Conservation (phyloP, 2,888 invertebrate species). For the Lasioglossum vierecki region DNA sequence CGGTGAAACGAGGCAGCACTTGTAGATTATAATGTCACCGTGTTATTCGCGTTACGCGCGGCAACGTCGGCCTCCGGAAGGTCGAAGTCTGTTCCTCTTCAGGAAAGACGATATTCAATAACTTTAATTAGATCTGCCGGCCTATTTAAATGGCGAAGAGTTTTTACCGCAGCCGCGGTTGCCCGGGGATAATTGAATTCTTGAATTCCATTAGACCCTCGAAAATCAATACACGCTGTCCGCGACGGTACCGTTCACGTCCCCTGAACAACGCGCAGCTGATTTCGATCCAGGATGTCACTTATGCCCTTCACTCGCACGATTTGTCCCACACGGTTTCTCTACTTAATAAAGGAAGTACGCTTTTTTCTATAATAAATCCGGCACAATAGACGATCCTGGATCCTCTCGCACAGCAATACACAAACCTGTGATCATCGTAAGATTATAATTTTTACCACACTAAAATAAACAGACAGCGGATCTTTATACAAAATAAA, state of each 20-base stretch:
- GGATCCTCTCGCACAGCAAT: not conserved
- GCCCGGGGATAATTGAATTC: slow-evolving; percentile 36
- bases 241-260: not conserved
- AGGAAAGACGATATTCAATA: slow-evolving; percentile 20
- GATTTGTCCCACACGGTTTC: not conserved
- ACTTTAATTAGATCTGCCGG: slow-evolving; percentile 19
- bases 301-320: not conserved
- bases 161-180: slow-evolving; percentile 14
- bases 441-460: not conserved
- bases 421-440: not conserved
- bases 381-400: not conserved
- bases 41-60: not conserved
- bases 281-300: slow-evolving; percentile 11
- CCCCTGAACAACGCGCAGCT: not conserved
- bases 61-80: slow-evolving; percentile 12
- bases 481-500: too few species aligned
- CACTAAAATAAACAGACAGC: too few species aligned
- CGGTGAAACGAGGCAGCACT: not conserved
- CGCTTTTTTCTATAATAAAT: not conserved
- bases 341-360: slow-evolving; percentile 8
- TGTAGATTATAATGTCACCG: not conserved
- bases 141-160: not conserved
- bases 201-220: slow-evolving; percentile 34
- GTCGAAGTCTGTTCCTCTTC: not conserved
- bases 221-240: slow-evolving; percentile 33